Evolutionary conservation across 2,888 invertebrate species (phyloP).

Genomic region (Papilio protenor): DNA sequence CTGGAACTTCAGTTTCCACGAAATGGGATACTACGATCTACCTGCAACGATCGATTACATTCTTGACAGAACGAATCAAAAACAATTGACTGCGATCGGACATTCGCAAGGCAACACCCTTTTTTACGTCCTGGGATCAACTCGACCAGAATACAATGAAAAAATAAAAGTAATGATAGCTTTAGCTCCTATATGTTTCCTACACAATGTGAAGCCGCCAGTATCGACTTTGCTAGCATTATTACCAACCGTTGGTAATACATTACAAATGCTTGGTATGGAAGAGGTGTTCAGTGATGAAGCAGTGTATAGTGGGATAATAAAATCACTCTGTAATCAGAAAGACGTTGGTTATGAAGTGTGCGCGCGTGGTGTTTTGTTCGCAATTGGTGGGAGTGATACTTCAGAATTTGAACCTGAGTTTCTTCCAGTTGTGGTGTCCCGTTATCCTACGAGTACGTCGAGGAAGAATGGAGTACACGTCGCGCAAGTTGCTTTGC

Average conservation of each 20-base stretch:
- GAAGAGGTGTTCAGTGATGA: conserved; percentile 52
- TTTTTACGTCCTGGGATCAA: conserved; percentile 80
- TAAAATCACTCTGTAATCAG: conserved; percentile 47
- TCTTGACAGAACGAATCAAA: conserved; percentile 69
- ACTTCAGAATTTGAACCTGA: conserved; percentile 79
- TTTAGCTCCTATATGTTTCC: conserved; percentile 82
- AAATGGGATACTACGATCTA: conserved; percentile 87
- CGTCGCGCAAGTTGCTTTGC: conserved; percentile 49
- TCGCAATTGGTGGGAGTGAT: conserved; percentile 78
- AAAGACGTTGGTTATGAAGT: conserved; percentile 47
- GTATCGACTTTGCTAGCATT: conserved; percentile 55
- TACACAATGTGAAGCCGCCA: conserved; percentile 63
- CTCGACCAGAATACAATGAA: conserved; percentile 80
- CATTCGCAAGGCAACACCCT: conserved; percentile 87
- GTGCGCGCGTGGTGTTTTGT: conserved; percentile 63
- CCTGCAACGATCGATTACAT: conserved; percentile 83
- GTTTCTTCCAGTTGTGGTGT: conserved; percentile 53
- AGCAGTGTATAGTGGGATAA: conserved; percentile 40
- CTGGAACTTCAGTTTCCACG: conserved; percentile 86
- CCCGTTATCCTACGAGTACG: conserved; percentile 55
- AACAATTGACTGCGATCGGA: conserved; percentile 85
- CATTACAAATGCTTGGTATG: conserved; percentile 64
- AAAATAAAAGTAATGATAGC: conserved; percentile 80
- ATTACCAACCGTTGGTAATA: conserved; percentile 57
- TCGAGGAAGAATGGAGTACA: conserved; percentile 56